phyloP scores from a whole-genome alignment of 1,140 invertebrate species.

The Drosophila nannoptera region DNA sequence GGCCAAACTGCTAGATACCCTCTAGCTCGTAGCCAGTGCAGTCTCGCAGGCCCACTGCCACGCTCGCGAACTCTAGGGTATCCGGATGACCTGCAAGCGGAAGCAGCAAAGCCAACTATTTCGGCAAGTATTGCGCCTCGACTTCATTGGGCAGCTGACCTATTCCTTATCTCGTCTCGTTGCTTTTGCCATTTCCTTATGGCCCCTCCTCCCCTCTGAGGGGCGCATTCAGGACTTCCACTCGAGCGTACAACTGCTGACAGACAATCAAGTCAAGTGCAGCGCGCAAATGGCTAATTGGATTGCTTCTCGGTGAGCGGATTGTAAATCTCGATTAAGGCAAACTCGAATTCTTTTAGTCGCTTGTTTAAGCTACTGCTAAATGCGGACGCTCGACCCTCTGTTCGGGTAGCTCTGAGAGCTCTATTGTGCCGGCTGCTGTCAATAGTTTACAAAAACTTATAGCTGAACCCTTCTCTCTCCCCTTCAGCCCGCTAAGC shows the following conservation, averaged over 20 bases:
- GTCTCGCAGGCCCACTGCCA: neutral
- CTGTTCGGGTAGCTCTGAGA: no score
- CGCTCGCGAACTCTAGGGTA: neutral
- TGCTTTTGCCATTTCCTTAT: slow-evolving; percentile 6
- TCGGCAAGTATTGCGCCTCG: slow-evolving; percentile 36
- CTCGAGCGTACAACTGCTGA: slow-evolving; percentile 26
- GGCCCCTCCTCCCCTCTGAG: slow-evolving; percentile 2
- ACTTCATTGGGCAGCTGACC: slow-evolving; percentile 9
- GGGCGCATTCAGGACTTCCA: slow-evolving; percentile 18
- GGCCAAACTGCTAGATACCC: neutral
- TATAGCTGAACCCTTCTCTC: no score
- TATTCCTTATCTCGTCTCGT: neutral
- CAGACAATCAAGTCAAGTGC: slow-evolving; percentile 21
- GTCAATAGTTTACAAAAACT: no score
- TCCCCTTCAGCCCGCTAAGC: no score
- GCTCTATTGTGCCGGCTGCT: no score
- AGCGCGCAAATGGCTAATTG: slow-evolving; percentile 33
- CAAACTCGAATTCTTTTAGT: neutral
- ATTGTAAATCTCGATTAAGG: neutral
- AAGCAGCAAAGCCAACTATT: slow-evolving; percentile 41
- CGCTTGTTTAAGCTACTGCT: no score
- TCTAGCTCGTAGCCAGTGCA: neutral
- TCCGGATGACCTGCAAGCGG: slow-evolving; percentile 18
- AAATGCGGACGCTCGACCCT: no score
- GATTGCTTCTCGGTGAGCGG: slow-evolving; percentile 2